These are phyloP conservation scores for Ichneumon xanthorius DNA, from an alignment of 2,888 invertebrate species.

Conservation along the genomic window DNA sequence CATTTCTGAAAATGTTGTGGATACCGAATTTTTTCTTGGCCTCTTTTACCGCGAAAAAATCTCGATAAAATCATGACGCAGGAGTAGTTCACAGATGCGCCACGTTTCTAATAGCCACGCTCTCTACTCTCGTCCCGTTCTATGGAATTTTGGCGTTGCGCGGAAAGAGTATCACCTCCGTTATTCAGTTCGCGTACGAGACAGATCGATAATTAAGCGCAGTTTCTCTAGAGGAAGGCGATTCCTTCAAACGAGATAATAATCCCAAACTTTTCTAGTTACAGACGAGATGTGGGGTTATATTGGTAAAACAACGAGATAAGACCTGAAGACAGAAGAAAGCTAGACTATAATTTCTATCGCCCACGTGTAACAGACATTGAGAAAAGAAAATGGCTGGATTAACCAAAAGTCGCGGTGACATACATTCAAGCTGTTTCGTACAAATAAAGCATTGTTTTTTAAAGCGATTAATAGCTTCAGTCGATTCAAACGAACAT, in stretches of 20 bases:
- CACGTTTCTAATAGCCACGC: slow-evolving; percentile 9
- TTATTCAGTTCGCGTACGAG: slow-evolving; percentile 45
- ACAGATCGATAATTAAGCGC: slow-evolving; percentile 56
- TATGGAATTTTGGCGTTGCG: neutral
- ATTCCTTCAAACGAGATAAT: slow-evolving; percentile 47
- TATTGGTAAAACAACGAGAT: too few relatives aligned
- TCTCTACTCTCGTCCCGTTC: neutral
- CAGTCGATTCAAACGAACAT: too few relatives aligned
- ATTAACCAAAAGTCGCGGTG: too few relatives aligned
- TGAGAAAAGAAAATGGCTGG: too few relatives aligned
- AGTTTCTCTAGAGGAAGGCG: neutral
- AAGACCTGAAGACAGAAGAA: neutral
- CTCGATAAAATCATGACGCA: neutral
- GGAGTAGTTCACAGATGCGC: neutral
- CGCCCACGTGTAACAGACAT: neutral
- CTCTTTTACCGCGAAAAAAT: neutral
- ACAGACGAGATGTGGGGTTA: neutral
- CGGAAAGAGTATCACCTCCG: slow-evolving; percentile 38
- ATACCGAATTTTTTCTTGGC: too few relatives aligned
- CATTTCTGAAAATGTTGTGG: too few relatives aligned
- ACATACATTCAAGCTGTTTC: too few relatives aligned
- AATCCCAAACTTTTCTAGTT: slow-evolving; percentile 56
- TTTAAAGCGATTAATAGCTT: too few relatives aligned
- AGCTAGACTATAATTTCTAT: slow-evolving; percentile 27
- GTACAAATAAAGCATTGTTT: too few relatives aligned